These are phyloP conservation scores for Cassiopea andromeda DNA, from an alignment of 30 jellyfish, hydroid and myxozoan species.

Conservation along the genomic window DNA sequence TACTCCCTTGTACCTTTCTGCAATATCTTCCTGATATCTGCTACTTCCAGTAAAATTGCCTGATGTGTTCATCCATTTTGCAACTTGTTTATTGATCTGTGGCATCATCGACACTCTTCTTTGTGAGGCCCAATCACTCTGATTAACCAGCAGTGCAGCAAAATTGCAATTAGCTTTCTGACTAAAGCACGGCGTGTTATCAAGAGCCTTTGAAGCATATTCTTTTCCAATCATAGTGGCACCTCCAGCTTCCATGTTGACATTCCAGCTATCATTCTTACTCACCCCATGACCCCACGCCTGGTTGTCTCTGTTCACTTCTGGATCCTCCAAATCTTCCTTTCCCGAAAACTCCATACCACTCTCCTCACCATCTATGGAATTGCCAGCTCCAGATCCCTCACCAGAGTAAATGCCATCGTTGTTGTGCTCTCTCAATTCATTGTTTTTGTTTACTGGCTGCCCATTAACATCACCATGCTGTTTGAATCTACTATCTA, in stretches of 20 bases:
- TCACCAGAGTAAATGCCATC: not conserved
- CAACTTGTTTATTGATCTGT: not conserved
- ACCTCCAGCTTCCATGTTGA: not conserved
- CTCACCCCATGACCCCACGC: not conserved
- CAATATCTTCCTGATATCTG: not conserved
- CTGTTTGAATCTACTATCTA: slow-evolving; percentile 21
- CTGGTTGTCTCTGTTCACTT: not conserved
- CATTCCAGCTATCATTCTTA: not conserved
- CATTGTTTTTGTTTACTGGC: slow-evolving; percentile 3
- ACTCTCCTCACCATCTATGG: not conserved
- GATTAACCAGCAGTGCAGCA: not conserved
- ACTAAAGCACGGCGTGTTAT: not conserved
- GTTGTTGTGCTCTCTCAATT: not conserved
- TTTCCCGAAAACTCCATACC: not conserved
- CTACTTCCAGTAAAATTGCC: no score
- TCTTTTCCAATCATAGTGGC: not conserved
- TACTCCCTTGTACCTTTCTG: not conserved
- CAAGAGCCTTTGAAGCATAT: not conserved
- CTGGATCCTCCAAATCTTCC: not conserved
- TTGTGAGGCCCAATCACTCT: not conserved
- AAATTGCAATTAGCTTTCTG: not conserved
- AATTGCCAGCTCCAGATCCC: slow-evolving; percentile 1
- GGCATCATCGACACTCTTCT: not conserved
- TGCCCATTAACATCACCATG: slow-evolving; percentile 25
- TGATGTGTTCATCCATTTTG: not conserved